Evolutionary conservation across 1,140 invertebrate species (phyloP).

Genomic region (Neoseiulus cucumeris): DNA sequence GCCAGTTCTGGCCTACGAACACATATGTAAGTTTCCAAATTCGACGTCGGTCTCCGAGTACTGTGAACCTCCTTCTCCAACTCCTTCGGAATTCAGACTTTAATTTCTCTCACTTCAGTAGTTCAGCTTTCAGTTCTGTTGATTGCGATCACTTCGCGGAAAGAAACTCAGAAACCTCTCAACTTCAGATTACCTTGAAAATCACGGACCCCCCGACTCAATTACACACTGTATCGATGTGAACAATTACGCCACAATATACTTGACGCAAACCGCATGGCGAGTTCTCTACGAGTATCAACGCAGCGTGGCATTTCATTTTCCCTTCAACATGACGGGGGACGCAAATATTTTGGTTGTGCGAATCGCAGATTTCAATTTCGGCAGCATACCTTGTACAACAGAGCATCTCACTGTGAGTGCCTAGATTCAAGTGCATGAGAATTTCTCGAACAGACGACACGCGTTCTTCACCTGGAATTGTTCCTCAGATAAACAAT

Average conservation of each 20-base stretch:
- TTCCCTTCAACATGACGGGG: constrained; percentile 5
- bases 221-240: background rate
- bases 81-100: background rate
- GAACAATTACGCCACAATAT: background rate
- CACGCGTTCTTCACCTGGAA: background rate
- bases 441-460: too few species aligned
- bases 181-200: background rate
- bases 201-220: background rate
- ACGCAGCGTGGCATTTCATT: constrained; percentile 3
- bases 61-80: too few species aligned
- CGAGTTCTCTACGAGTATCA: background rate
- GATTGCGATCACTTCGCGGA: background rate
- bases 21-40: too few species aligned
- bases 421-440: background rate
- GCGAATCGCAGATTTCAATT: background rate
- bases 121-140: background rate
- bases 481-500: background rate
- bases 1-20: too few species aligned
- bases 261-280: background rate
- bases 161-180: too few species aligned
- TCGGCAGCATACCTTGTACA: constrained; percentile 4
- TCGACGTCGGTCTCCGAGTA: too few species aligned
- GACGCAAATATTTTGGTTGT: background rate
- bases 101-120: background rate
- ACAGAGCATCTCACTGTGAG: background rate